phyloP scores from a whole-genome alignment of 2,888 invertebrate species.

The Nemapogon koenigi region DNA sequence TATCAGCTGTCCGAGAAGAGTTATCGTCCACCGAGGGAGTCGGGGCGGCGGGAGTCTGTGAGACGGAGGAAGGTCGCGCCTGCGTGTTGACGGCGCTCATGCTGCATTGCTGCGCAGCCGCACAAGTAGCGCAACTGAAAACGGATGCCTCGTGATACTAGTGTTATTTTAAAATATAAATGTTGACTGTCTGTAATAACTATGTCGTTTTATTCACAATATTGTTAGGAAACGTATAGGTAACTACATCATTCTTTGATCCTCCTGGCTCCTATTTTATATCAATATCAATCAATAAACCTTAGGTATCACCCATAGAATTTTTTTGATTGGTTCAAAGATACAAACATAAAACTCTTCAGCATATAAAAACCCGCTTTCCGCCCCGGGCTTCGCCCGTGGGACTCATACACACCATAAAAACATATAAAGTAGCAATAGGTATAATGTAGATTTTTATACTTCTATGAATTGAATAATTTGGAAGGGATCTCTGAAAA shows the following conservation, averaged over 20 bases:
- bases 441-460: too few relatives aligned
- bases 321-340: too few relatives aligned
- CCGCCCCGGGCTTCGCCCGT: too few relatives aligned
- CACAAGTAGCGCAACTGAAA: slow-evolving; percentile 74
- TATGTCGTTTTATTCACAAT: background rate
- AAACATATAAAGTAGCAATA: too few relatives aligned
- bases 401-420: too few relatives aligned
- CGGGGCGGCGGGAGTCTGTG: slow-evolving; percentile 23
- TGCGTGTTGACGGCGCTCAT: slow-evolving; percentile 91
- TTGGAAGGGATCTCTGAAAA: too few relatives aligned
- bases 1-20: slow-evolving; percentile 49
- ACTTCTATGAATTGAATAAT: too few relatives aligned
- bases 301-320: too few relatives aligned
- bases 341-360: too few relatives aligned
- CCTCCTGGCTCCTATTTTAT: background rate
- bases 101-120: slow-evolving; percentile 93
- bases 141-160: slow-evolving; percentile 33
- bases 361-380: too few relatives aligned
- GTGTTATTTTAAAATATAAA: slow-evolving; percentile 7
- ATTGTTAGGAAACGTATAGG: background rate
- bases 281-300: background rate
- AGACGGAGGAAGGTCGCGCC: slow-evolving; percentile 79
- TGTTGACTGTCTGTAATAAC: slow-evolving; percentile 2
- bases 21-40: slow-evolving; percentile 40
- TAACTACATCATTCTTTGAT: background rate